Evolutionary conservation across 1,140 invertebrate species (phyloP).

Genomic region (Eupristina koningsbergeri): DNA sequence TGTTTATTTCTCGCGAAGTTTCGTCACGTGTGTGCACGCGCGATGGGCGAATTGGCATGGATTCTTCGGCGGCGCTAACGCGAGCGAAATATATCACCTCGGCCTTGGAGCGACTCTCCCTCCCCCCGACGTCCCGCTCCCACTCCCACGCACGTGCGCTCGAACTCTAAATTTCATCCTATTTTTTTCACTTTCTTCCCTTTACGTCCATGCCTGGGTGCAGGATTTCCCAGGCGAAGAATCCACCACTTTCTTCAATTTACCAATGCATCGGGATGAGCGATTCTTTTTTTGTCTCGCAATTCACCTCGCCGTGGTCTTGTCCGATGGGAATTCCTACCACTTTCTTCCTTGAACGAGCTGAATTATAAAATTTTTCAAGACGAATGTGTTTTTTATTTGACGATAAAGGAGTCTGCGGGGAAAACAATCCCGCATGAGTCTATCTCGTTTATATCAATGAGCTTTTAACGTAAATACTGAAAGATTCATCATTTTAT

Average conservation of each 20-base stretch:
- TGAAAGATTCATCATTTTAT: background rate
- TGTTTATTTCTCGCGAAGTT: background rate
- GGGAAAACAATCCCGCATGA: too few relatives aligned
- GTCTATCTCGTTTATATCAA: background rate
- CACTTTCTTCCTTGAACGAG: too few relatives aligned
- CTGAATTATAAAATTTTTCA: background rate
- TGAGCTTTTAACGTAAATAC: background rate
- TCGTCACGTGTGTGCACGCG: background rate
- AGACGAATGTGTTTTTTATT: background rate
- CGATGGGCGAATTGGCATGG: slow-evolving; percentile 38
- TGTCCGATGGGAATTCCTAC: too few relatives aligned
- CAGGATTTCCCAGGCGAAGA: too few relatives aligned
- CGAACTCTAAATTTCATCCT: background rate
- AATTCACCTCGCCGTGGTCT: too few relatives aligned
- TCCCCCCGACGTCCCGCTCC: too few relatives aligned
- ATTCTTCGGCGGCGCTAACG: background rate
- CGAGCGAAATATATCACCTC: background rate
- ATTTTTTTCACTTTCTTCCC: background rate
- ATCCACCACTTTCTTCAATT: too few relatives aligned
- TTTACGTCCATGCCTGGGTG: too few relatives aligned
- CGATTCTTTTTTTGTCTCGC: too few relatives aligned
- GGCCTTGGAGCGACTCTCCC: background rate
- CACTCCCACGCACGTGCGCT: slow-evolving; percentile 6
- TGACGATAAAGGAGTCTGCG: background rate
- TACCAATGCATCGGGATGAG: too few relatives aligned